Evolutionary conservation across 2,888 invertebrate species (phyloP), one percentile per base, ranked within the genome.

Genomic region (Agonopterix arenella): DNA sequence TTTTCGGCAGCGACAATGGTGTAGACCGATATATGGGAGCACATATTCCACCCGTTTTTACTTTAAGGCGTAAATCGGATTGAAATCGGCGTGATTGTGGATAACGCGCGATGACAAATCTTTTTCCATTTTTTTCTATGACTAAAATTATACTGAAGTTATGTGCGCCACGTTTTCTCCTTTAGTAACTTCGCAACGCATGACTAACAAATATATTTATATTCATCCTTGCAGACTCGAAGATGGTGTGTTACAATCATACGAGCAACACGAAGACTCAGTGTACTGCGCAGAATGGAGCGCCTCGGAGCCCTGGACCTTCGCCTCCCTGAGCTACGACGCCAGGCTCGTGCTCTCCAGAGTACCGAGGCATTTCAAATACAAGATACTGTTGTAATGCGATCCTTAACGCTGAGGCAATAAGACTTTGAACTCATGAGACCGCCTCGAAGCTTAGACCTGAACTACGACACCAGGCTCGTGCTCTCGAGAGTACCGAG

Each of bases 221-320:
- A 28, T 18, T 18, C 18, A 18, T 4, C 3, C 18, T 18, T 18
- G 18, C 40, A 94, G 93, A 50, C 74, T 94, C 28, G 92, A 94
- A 58, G 98, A 99, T 84, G 97, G 97, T 1, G 93, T 98, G 0
- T 90, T 99, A 4, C 95, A 96, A 49, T 95, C 94, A 52, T 98
- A 97, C 72, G 98, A 99, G 74, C 97, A 98, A 64, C 98, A 99
- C 72, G 99, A 99, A 76, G 99, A 99, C 80, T 97, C 97, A 5
- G 98, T 99, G 11, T 99, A 98, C 85, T 95, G 96, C 68, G 97
- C 95, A 0, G 98, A 98, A 80, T 99, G 99, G 99, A 98, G 98
- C 55, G 93, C 95, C 16, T 96, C 97, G 18, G 99, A 99, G 88
- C 98, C 99, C 10, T 99, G 99, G 99, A 94, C 97, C 52, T 99